phyloP scores from a whole-genome alignment of 2,113 vertebrate genomes.

The Danionella cerebrum region DNA sequence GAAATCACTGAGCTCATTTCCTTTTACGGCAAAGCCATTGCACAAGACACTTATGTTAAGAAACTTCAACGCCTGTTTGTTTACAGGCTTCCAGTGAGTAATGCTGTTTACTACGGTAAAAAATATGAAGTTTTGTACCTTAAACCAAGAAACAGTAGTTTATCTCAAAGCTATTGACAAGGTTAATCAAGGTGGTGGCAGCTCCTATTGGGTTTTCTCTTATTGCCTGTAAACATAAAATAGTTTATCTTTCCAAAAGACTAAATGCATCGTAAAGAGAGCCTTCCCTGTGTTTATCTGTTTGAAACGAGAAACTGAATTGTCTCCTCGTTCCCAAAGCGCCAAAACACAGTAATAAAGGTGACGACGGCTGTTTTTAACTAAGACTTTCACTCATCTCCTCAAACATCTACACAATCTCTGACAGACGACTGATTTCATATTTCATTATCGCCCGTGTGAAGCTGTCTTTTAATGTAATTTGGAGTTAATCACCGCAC shows the following conservation, averaged over 20 bases:
- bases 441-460: constrained; percentile 31
- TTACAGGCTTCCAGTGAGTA: not conserved
- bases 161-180: no score
- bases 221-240: no score
- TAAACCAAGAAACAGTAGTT: no score
- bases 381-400: constrained; percentile 1
- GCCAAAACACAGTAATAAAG: constrained; percentile 4
- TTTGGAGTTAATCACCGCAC: constrained; percentile 28
- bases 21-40: not conserved
- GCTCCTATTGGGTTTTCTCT: no score
- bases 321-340: constrained; percentile 13
- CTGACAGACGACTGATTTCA: constrained; percentile 23
- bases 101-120: no score
- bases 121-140: no score
- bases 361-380: constrained; percentile 6
- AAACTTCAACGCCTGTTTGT: not conserved
- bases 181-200: no score
- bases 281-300: not conserved
- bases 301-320: not conserved
- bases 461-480: constrained; percentile 33
- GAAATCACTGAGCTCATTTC: not conserved
- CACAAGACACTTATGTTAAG: not conserved
- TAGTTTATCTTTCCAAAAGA: constrained; percentile 9
- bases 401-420: not conserved
- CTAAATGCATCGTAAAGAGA: not conserved